These are phyloP conservation scores for Drosophila orosa DNA, from an alignment of 1,140 invertebrate genomes.

Conservation along the genomic window DNA sequence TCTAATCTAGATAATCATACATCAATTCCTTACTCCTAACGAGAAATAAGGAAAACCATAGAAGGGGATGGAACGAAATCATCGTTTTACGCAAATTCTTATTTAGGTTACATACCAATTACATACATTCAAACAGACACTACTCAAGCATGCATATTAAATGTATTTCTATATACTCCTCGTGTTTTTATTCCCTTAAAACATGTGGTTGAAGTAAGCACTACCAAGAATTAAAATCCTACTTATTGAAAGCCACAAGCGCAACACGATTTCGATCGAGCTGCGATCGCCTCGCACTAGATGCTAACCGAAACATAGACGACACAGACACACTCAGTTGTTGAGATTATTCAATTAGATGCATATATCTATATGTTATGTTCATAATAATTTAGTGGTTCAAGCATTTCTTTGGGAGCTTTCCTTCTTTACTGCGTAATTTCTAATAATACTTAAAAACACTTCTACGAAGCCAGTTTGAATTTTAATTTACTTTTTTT, in stretches of 20 bases:
- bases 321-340: constrained; percentile 32
- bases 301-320: constrained; percentile 25
- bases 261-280: constrained; percentile 7
- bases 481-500: constrained; percentile 57
- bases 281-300: constrained; percentile 11
- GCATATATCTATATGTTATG: constrained; percentile 36
- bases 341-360: constrained; percentile 42
- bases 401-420: constrained; percentile 32
- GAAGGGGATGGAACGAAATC: constrained; percentile 14
- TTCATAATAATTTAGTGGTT: constrained; percentile 52
- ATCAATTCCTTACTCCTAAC: constrained; percentile 13
- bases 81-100: constrained; percentile 15
- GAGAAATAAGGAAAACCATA: constrained; percentile 8
- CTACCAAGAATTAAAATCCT: constrained; percentile 45
- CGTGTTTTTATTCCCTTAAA: constrained; percentile 35
- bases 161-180: constrained; percentile 12
- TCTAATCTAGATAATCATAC: constrained; percentile 20
- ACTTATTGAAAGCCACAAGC: constrained; percentile 35
- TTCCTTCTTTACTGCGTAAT: constrained; percentile 45
- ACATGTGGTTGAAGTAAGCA: constrained; percentile 32
- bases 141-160: constrained; percentile 60
- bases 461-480: constrained; percentile 82
- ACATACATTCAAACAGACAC: constrained; percentile 63
- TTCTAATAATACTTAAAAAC: constrained; percentile 81
- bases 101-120: constrained; percentile 32